Evolutionary conservation across 1,140 invertebrate genomes (phyloP), one percentile per base, ranked within the genome.

Genomic region (Conopomorpha cramerella): DNA sequence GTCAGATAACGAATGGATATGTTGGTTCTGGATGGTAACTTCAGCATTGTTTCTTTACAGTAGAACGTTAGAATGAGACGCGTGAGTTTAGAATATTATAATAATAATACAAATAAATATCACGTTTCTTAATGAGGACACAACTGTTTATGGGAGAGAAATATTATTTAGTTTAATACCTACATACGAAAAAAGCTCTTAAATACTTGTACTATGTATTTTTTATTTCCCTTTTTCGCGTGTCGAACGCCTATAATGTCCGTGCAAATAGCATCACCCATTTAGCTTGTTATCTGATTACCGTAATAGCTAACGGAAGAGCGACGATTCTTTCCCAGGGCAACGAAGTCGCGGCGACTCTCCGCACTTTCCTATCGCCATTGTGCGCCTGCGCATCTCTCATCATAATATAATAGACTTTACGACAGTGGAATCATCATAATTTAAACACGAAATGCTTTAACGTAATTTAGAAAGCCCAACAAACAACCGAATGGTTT

Each of bases 211-310:
- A n/a, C n/a, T n/a, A n/a, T n/a, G n/a, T n/a, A n/a, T n/a, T n/a
- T n/a, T n/a, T n/a, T n/a, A n/a, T n/a, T n/a, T n/a, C n/a, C n/a
- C n/a, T n/a, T n/a, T n/a, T n/a, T n/a, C n/a, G n/a, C n/a, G n/a
- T n/a, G n/a, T n/a, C n/a, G n/a, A n/a, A n/a, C n/a, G n/a, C n/a
- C n/a, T n/a, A n/a, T n/a, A n/a, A n/a, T n/a, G n/a, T n/a, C n/a
- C 19, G 10, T 6, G 19, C 19, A 23, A 23, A 23, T 23, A 4
- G 4, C 19, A 23, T 23, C 10, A 23, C 19, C 19, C 19, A 23
- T n/a, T n/a, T n/a, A n/a, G 49, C 61, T 45, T 14, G 14, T 17
- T 15, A 11, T 15, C 34, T 16, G n/a, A 35, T 35, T 35, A 16
- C 34, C 6, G 34, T 35, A 35, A 35, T 35, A 19, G 25, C 19